Evolutionary conservation across 2,797 vertebrate species (phyloP).

Genomic region (Diceros bicornis): DNA sequence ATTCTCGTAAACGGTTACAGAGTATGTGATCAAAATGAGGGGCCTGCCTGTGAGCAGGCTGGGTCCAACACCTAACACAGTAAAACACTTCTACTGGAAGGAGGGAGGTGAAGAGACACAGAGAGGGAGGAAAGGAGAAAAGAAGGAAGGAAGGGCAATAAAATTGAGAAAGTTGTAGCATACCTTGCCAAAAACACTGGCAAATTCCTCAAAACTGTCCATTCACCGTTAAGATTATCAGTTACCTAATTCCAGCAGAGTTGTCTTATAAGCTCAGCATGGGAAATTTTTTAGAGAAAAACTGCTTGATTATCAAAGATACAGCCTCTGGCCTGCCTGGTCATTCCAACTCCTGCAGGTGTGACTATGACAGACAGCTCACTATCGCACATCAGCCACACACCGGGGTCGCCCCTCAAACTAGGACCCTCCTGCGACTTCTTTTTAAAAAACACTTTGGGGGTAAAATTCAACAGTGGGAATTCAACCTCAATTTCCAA

Average conservation of each 20-base stretch:
- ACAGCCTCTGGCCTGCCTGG: neutral
- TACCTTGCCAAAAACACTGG: neutral
- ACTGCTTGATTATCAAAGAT: neutral
- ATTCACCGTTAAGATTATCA: neutral
- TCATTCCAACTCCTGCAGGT: neutral
- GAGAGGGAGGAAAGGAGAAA: too few species aligned
- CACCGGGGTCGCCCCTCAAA: neutral
- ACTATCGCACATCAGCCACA: neutral
- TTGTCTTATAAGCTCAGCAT: neutral
- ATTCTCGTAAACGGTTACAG: slow-evolving; percentile 50
- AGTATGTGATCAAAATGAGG: slow-evolving; percentile 62
- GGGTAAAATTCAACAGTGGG: neutral
- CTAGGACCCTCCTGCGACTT: neutral
- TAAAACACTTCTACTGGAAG: neutral
- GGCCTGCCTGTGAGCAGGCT: slow-evolving; percentile 67
- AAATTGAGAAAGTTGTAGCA: neutral
- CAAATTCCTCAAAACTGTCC: neutral
- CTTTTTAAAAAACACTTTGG: neutral
- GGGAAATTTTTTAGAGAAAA: neutral
- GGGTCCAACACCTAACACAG: neutral
- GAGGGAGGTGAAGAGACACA: neutral
- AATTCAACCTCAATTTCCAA: slow-evolving; percentile 73
- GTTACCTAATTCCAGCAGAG: neutral
- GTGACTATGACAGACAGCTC: accelerated
- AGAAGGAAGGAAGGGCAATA: neutral